Base-by-base conservation (phyloP, 2,113 vertebrate species). In the Heptranchias perlo region DNA sequence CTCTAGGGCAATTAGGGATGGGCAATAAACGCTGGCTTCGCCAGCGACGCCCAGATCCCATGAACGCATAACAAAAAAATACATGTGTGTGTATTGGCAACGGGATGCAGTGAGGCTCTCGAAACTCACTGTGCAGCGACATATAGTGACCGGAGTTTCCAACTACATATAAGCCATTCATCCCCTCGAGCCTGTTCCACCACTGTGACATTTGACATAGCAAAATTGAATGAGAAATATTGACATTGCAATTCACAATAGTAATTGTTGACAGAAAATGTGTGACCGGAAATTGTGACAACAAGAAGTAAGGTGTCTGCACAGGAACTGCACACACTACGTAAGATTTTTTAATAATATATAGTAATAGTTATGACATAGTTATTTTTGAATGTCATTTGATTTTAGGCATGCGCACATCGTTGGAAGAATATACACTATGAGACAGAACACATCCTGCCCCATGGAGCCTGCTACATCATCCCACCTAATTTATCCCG, bases 351-450 rank as follows among this genome's bases (percentile, higher is more conserved):
- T 11, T 7, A 39, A 93, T 18, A 64, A 39, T n/a, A 39, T 93
- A 4, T 62, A 39, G 58, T n/a, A n/a, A n/a, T n/a, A n/a, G n/a
- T n/a, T n/a, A 44, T 44, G n/a, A 64, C 6, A 62, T 21, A 93
- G 16, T 62, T 64, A 93, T 7, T 93, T 62, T 62, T 39, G n/a
- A 35, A 58, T 92, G 31, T 92, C 35, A n/a, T 96, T 96, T 97
- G 84, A 96, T 21, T 96, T 14, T 64, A 99, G 99, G 99, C 99
- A 21, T 99, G 99, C 35, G 99, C 99, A 0, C 99, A 99, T 96
- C 99, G 99, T 96, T 99, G 99, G 99, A 99, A 99, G 97, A 99
- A 99, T 94, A 98, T 99, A 96, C 99, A 98, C 97, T 99, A 99
- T 0, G 98, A 98, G 96, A 97, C 98, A 0, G 99, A 99, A 96